A percentile compares a stretch with the other conserved stretches of the same genome.
phyloP scores from a whole-genome alignment of 2,888 invertebrate species.

The Archaeoteleia sp. region DNA sequence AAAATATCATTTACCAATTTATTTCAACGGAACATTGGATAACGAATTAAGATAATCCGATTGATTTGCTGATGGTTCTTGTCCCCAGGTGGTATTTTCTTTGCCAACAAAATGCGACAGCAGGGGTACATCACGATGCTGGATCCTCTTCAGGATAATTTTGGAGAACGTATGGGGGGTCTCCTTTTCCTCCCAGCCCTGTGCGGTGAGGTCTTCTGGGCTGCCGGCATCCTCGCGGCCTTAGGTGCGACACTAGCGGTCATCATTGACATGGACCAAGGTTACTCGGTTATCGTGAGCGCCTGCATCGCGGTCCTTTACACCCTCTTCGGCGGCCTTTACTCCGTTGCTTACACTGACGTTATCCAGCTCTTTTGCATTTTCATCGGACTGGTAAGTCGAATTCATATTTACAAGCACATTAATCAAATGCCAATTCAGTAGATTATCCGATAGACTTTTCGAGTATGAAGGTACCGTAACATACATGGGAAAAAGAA shows the following conservation, averaged over 20 bases:
- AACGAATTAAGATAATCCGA: no score
- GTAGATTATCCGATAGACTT: no score
- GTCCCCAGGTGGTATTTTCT: slow-evolving; percentile 98
- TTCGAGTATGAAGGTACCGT: no score
- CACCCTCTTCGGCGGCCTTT: slow-evolving; percentile 97
- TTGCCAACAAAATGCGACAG: slow-evolving; percentile 97
- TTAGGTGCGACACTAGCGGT: slow-evolving; percentile 97
- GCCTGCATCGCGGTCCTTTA: slow-evolving; percentile 98
- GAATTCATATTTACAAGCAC: neutral
- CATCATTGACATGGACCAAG: slow-evolving; percentile 96
- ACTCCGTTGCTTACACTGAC: slow-evolving; percentile 99
- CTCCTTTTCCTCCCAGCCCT: slow-evolving; percentile 96
- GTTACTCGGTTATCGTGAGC: slow-evolving; percentile 94
- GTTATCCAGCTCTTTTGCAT: slow-evolving; percentile 99
- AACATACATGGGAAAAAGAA: no score
- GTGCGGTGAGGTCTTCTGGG: slow-evolving; percentile 99
- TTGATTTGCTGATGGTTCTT: slow-evolving; percentile 12
- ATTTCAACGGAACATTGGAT: no score
- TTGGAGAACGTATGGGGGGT: slow-evolving; percentile 98
- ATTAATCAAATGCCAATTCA: no score
- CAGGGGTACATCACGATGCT: slow-evolving; percentile 99
- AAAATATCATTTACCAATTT: no score
- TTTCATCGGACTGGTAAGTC: slow-evolving; percentile 90
- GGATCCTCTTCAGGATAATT: slow-evolving; percentile 97
- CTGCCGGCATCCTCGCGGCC: slow-evolving; percentile 97